These are phyloP conservation scores for Lasioglossum calceatum DNA, from an alignment of 2,888 invertebrate genomes.

Conservation along the genomic window DNA sequence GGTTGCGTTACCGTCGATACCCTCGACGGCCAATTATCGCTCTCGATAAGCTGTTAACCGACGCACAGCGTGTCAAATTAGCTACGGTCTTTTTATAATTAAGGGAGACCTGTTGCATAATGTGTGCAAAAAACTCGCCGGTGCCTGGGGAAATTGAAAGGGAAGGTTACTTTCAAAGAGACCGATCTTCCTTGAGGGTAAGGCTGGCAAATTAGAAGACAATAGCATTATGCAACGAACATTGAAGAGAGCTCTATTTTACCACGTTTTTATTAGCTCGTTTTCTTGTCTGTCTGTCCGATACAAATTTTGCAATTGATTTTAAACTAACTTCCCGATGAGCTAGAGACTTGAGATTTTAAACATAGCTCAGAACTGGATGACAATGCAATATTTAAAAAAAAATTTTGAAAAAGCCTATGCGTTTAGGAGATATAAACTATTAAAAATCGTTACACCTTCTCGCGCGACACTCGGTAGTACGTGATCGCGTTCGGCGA, in stretches of 20 bases:
- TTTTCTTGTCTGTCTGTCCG: too few relatives aligned
- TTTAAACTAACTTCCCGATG: too few relatives aligned
- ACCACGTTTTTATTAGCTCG: too few relatives aligned
- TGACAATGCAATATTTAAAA: too few relatives aligned
- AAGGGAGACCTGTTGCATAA: background rate
- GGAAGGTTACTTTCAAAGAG: background rate
- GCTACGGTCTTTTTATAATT: background rate
- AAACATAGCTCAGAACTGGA: too few relatives aligned
- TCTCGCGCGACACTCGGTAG: too few relatives aligned
- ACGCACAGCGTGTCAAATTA: background rate
- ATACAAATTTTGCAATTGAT: too few relatives aligned
- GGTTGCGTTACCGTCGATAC: constrained; percentile 26
- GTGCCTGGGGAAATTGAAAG: background rate
- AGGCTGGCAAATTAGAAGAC: background rate
- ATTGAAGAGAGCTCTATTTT: background rate
- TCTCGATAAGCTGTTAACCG: constrained; percentile 8
- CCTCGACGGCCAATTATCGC: constrained; percentile 4
- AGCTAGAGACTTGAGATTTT: too few relatives aligned
- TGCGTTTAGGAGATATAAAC: too few relatives aligned
- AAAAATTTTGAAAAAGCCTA: too few relatives aligned
- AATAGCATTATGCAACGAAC: background rate
- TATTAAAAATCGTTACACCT: too few relatives aligned
- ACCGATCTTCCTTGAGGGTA: background rate
- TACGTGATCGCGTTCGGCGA: too few relatives aligned
- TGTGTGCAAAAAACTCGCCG: background rate